A percentile compares a stretch with the other conserved stretches of the same genome.
phyloP scores from a whole-genome alignment of 2,113 vertebrate genomes.

The Cyanoderma ruficeps region DNA sequence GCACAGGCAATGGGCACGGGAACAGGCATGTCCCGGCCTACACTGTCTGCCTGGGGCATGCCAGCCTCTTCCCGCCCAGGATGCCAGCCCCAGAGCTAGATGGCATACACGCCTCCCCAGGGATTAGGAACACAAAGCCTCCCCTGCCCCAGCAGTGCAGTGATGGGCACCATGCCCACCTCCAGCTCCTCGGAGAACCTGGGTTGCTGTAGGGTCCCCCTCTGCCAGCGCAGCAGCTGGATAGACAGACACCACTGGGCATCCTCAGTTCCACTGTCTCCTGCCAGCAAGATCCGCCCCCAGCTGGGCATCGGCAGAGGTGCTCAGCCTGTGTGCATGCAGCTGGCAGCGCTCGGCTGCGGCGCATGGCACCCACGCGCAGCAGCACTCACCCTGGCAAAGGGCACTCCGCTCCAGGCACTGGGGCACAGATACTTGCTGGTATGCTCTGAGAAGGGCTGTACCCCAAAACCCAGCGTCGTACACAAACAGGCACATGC shows the following conservation, averaged over 20 bases:
- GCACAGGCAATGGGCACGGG: neutral
- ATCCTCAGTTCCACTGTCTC: neutral
- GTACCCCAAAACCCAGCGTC: neutral
- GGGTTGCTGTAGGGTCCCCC: neutral
- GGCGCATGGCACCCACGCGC: neutral
- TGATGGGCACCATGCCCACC: neutral
- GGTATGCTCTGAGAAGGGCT: neutral
- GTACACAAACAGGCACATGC: fast-evolving
- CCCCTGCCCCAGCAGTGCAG: neutral
- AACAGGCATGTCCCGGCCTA: conserved; percentile 38
- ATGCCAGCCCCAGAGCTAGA: conserved; percentile 8
- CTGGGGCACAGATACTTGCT: neutral
- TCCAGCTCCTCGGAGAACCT: neutral
- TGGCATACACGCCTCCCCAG: neutral
- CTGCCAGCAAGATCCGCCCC: neutral
- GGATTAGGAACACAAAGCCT: neutral
- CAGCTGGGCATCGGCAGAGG: neutral
- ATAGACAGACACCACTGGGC: neutral
- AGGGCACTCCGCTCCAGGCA: neutral
- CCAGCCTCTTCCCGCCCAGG: conserved; percentile 18
- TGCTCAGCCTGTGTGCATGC: neutral
- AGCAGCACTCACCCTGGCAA: neutral
- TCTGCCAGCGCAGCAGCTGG: neutral
- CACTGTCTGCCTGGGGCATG: neutral
- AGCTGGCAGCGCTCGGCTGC: fast-evolving